phyloP scores from a whole-genome alignment of 2,797 vertebrate species.

The Pangasius mekongensis region DNA sequence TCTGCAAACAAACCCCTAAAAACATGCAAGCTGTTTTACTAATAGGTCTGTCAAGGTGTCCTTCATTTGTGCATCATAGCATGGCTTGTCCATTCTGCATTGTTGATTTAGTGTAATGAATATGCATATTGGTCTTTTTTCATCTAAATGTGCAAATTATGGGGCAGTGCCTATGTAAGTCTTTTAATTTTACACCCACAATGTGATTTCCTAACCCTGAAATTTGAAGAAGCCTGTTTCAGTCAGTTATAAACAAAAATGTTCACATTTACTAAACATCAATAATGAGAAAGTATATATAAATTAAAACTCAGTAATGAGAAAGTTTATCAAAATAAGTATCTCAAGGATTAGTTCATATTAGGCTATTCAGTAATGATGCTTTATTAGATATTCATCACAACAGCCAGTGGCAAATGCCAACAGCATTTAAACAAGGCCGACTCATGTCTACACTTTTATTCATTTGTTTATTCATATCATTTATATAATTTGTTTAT shows the following conservation, averaged over 20 bases:
- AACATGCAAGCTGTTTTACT: neutral
- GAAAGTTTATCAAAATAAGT: neutral
- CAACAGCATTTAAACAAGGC: neutral
- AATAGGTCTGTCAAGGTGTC: neutral
- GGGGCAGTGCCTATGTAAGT: neutral
- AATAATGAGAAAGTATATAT: neutral
- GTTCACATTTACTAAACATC: neutral
- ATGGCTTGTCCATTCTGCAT: neutral
- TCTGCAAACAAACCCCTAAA: neutral
- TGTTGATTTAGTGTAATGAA: slow-evolving; percentile 22
- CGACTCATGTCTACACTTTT: neutral
- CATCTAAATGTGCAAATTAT: neutral
- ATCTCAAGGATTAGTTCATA: neutral
- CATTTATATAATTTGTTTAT: neutral
- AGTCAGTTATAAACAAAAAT: neutral
- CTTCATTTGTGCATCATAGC: neutral
- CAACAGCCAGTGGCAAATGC: neutral
- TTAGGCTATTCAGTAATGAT: neutral
- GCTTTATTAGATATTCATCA: neutral
- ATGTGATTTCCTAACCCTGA: neutral
- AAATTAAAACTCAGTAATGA: neutral
- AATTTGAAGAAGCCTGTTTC: neutral
- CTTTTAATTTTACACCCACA: neutral
- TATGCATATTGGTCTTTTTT: neutral
- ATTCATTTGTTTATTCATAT: neutral